Evolutionary conservation across 2,797 vertebrate species (phyloP).

Genomic region (Chrysocyon brachyurus): DNA sequence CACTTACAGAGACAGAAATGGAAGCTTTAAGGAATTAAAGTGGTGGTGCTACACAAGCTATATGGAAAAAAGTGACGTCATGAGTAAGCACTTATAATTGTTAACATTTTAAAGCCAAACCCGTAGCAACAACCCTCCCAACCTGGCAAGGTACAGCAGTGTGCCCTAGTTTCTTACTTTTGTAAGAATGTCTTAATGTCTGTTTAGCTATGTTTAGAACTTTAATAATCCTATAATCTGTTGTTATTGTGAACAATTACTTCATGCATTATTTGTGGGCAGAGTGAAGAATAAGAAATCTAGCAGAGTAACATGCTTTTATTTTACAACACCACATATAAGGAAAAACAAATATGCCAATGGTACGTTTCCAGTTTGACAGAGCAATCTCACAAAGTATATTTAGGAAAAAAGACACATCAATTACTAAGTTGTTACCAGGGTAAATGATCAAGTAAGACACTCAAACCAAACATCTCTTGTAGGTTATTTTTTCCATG

Average conservation of each 20-base stretch:
- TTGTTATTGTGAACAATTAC: constrained; percentile 19
- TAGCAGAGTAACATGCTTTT: constrained; percentile 66
- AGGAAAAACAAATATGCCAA: constrained; percentile 8
- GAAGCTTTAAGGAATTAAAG: background rate
- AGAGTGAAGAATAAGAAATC: constrained; percentile 53
- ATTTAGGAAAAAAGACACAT: constrained; percentile 61
- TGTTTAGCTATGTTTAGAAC: background rate
- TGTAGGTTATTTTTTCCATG: constrained; percentile 54
- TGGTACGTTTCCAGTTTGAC: constrained; percentile 37
- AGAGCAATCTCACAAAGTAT: constrained; percentile 40
- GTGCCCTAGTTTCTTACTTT: background rate
- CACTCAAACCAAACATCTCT: constrained; percentile 35
- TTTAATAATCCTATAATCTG: constrained; percentile 6
- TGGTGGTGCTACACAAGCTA: background rate
- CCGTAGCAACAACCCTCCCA: background rate
- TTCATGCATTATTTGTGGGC: background rate
- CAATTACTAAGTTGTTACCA: constrained; percentile 56
- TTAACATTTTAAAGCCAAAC: constrained; percentile 41
- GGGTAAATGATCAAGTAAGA: constrained; percentile 27
- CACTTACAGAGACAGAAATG: background rate
- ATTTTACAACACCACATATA: constrained; percentile 70
- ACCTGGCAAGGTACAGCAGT: background rate
- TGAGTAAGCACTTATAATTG: background rate
- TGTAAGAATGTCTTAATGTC: background rate
- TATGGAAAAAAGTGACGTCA: background rate